Percentiles rank a stretch among this genome's conserved stretches.
Evolutionary conservation across 2,113 vertebrate species (phyloP).

Genomic region (Onychorhynchus coronatus): DNA sequence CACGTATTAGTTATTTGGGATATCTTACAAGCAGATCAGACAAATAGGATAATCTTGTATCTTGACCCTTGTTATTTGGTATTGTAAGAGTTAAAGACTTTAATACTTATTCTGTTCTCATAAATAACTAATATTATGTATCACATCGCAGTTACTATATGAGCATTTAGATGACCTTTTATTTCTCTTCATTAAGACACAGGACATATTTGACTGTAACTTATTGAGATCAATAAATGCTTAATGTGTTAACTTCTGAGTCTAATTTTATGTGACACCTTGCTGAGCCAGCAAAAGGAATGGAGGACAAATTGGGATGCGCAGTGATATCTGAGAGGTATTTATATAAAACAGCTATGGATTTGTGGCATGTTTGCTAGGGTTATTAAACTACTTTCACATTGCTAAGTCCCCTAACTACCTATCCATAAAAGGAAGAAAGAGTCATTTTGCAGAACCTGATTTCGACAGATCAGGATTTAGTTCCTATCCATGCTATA

Average conservation of each 20-base stretch:
- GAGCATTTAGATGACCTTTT: neutral
- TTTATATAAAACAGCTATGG: neutral
- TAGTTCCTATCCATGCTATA: neutral
- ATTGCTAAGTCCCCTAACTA: neutral
- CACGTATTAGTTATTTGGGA: neutral
- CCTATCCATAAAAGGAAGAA: neutral
- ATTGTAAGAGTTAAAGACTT: neutral
- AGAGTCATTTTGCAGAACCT: neutral
- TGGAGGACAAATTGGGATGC: neutral
- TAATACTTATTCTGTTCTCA: neutral
- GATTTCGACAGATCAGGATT: neutral
- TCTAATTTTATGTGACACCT: constrained; percentile 37
- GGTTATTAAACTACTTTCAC: constrained; percentile 10
- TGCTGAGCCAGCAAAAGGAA: constrained; percentile 22
- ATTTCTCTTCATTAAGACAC: constrained; percentile 6
- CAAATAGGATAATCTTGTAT: neutral
- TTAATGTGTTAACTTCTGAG: constrained; percentile 10
- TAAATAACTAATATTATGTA: neutral
- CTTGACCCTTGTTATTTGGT: neutral
- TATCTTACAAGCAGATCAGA: neutral
- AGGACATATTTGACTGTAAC: neutral
- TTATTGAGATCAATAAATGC: constrained; percentile 48
- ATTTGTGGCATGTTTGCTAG: neutral
- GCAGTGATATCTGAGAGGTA: neutral
- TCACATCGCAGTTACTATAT: neutral